phyloP scores from a whole-genome alignment of 2,113 vertebrate species.

The Camarhynchus parvulus region DNA sequence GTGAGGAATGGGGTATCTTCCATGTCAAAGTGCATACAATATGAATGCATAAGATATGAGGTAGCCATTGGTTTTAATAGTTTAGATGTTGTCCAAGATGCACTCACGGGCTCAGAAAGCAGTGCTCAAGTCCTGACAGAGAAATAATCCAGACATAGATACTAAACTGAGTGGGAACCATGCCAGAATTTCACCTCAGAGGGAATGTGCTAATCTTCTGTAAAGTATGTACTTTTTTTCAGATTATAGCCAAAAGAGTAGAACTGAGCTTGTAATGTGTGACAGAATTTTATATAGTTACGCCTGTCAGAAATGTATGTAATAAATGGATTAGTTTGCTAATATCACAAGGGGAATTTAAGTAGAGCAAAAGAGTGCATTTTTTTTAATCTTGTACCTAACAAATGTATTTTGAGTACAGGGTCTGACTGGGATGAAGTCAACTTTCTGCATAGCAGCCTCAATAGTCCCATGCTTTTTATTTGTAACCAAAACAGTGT shows the following conservation, averaged over 20 bases:
- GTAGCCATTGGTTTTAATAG: background rate
- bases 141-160: background rate
- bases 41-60: background rate
- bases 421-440: background rate
- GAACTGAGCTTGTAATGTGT: background rate
- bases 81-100: background rate
- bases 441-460: background rate
- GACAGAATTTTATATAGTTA: background rate
- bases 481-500: background rate
- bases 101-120: background rate
- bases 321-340: slow-evolving; percentile 4
- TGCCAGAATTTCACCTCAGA: background rate
- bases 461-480: background rate
- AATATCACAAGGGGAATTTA: background rate
- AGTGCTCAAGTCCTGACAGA: background rate
- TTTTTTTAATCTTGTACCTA: background rate
- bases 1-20: background rate
- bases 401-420: background rate
- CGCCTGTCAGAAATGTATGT: background rate
- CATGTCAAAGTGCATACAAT: background rate
- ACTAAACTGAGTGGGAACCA: background rate
- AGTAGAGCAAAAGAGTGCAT: background rate
- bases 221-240: background rate
- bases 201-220: background rate
- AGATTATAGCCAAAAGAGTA: background rate